Base-by-base conservation (phyloP, 2,113 vertebrate genomes). In the Herpailurus yagouaroundi region DNA sequence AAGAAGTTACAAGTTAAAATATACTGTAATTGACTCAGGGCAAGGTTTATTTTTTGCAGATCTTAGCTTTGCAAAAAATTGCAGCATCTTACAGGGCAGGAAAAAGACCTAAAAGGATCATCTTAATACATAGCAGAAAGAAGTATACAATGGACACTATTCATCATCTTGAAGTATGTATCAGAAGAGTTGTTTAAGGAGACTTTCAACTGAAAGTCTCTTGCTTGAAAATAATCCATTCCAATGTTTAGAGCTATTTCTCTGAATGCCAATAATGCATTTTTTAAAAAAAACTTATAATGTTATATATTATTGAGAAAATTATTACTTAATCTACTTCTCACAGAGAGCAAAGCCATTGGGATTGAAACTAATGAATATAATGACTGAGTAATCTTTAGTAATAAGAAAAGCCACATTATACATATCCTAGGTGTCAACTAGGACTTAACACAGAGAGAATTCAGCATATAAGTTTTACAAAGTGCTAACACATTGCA, bases 1-100 rank as follows among this genome's bases (percentile, higher is more conserved):
- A 48, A 93, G 36, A 87, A 94, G 4, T 36, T 90, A 41, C 68
- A 69, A 60, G 48, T 86, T 97, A 87, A 93, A 94, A 92, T 71
- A 81, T 83, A 90, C 2, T 94, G 31, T 31, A 84, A 77, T 52
- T 93, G 60, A 88, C 25, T 95, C 96, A 77, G n/a, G 18, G 90
- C 69, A 94, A 81, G 84, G 64, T 91, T 95, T 95, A 83, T 21
- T 88, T 76, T 80, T 41, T 64, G 66, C 18, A 84, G 63, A 76
- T 93, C 11, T 9, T 85, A 93, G 16, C 36, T 77, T 31, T 52
- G 66, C 82, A 50, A 36, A 63, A 94, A 95, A 93, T 8, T 38
- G 36, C 2, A 89, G 57, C n/a, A 45, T 81, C 25, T 86, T 81
- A 3, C 41, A 71, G 36, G 50, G 11, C 2, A 73, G 6, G 29